phyloP scores from a whole-genome alignment of 1,140 invertebrate species.

The Danaus plexippus region DNA sequence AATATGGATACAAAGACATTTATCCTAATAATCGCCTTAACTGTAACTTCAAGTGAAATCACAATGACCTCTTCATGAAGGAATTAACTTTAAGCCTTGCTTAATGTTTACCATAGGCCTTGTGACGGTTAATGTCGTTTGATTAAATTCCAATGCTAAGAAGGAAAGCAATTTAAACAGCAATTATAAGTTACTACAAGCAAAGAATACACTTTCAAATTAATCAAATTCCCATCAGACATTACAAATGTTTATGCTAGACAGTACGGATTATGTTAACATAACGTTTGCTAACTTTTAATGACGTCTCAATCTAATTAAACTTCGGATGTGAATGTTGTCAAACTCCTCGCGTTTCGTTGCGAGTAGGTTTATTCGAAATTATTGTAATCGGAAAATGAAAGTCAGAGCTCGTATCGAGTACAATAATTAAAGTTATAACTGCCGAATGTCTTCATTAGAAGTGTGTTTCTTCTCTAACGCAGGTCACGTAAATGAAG shows the following conservation, averaged over 20 bases:
- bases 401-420: background rate
- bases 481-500: constrained; percentile 29
- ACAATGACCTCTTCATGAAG: constrained; percentile 43
- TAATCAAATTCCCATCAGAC: constrained; percentile 7
- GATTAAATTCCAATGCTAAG: constrained; percentile 2
- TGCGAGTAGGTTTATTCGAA: constrained; percentile 1
- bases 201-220: constrained; percentile 9
- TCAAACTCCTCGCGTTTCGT: constrained; percentile 5
- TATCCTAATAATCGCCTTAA: too few relatives aligned
- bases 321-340: constrained; percentile 13
- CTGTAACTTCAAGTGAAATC: constrained; percentile 69
- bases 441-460: too few relatives aligned
- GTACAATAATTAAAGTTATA: too few relatives aligned
- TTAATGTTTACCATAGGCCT: constrained; percentile 35
- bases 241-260: constrained; percentile 7
- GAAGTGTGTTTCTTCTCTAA: too few relatives aligned
- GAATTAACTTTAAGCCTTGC: constrained; percentile 43
- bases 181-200: constrained; percentile 8
- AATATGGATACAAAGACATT: too few relatives aligned
- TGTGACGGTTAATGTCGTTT: constrained; percentile 6
- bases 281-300: constrained; percentile 12
- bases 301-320: constrained; percentile 16
- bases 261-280: background rate
- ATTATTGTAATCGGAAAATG: constrained; percentile 7
- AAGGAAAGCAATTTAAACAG: background rate